phyloP scores from a whole-genome alignment of 2,888 invertebrate genomes.

The Punctoribates punctum region DNA sequence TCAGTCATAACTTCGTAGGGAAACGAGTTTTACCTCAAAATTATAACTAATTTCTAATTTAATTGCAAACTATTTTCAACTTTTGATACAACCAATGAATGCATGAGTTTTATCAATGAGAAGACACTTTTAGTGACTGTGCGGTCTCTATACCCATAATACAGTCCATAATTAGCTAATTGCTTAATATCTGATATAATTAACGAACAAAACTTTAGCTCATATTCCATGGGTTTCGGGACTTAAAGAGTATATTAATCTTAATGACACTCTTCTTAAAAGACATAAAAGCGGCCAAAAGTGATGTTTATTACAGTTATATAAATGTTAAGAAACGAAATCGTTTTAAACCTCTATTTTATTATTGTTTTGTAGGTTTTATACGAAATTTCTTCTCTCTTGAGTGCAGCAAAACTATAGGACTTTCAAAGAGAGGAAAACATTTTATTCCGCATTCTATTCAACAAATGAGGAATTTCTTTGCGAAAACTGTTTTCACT shows the following conservation, averaged over 20 bases:
- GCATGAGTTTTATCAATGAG: conserved; percentile 4
- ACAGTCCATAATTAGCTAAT: conserved; percentile 3
- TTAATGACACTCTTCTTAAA: background rate
- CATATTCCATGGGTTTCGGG: background rate
- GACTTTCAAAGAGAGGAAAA: background rate
- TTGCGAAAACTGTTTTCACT: too few relatives aligned
- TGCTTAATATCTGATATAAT: background rate
- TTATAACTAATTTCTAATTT: conserved; percentile 11
- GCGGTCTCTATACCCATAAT: background rate
- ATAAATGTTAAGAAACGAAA: background rate
- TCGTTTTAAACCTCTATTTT: background rate
- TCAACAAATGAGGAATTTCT: background rate
- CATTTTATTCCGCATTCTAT: conserved; percentile 2
- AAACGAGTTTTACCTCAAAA: background rate
- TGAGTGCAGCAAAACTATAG: background rate
- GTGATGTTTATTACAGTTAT: background rate
- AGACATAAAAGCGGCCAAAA: background rate
- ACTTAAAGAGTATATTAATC: background rate
- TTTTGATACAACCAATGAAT: background rate
- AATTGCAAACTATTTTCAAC: background rate
- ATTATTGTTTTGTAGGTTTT: background rate
- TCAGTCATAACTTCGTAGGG: background rate
- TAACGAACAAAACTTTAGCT: background rate
- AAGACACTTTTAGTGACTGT: background rate
- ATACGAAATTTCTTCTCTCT: too few relatives aligned